Percentiles rank a stretch among this genome's conserved stretches.
Evolutionary conservation across 2,797 vertebrate species (phyloP).

Genomic region (Falco berigora): DNA sequence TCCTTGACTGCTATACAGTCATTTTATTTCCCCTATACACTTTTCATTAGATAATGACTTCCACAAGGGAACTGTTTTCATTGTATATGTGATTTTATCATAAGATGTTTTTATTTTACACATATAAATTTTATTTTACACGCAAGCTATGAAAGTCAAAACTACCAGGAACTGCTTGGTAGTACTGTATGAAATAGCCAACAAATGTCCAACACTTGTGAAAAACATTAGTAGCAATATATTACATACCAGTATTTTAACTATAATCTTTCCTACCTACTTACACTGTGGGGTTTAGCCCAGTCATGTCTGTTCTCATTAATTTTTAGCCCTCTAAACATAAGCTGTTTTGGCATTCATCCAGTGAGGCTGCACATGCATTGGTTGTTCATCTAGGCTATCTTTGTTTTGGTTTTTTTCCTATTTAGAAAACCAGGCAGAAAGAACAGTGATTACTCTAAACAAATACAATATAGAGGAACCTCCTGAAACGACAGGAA

Average conservation of each 20-base stretch:
- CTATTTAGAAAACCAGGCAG: constrained; percentile 56
- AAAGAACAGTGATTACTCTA: constrained; percentile 57
- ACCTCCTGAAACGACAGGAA: constrained; percentile 32
- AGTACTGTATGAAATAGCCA: constrained; percentile 64
- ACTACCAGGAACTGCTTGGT: constrained; percentile 62
- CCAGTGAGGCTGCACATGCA: constrained; percentile 17
- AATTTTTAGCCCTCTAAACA: constrained; percentile 22
- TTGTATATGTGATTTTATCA: constrained; percentile 47
- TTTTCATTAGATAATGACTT: constrained; percentile 50
- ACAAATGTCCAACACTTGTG: constrained; percentile 48
- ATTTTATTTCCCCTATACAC: constrained; percentile 60
- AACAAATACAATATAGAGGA: constrained; percentile 48
- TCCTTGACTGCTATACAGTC: constrained; percentile 52
- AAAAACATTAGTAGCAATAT: constrained; percentile 63
- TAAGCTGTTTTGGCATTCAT: constrained; percentile 39
- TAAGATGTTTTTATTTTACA: constrained; percentile 65
- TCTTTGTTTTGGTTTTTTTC: background rate
- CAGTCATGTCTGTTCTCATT: constrained; percentile 25
- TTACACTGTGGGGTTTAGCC: constrained; percentile 16
- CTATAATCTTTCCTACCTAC: constrained; percentile 29
- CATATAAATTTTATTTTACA: constrained; percentile 69
- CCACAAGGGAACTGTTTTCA: constrained; percentile 41
- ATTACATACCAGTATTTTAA: constrained; percentile 57
- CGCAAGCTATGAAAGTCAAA: constrained; percentile 62
- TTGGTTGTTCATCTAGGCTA: background rate